These are phyloP conservation scores for Sinocyclocheilus grahami DNA, from an alignment of 2,113 vertebrate genomes.

Conservation along the genomic window DNA sequence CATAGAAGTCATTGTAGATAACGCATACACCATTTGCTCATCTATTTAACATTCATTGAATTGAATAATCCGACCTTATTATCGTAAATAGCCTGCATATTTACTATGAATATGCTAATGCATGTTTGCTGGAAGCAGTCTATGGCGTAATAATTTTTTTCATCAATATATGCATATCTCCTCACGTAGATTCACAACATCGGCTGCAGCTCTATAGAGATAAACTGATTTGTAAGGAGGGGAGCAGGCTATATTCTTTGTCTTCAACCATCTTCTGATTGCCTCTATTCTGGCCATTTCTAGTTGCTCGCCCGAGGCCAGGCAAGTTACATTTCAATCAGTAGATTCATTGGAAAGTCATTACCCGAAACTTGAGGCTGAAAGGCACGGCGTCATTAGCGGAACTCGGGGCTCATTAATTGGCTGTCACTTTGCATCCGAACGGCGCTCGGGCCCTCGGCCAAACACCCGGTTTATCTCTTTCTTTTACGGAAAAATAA, in stretches of 20 bases:
- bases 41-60: slow-evolving; percentile 99
- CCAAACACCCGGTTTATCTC: slow-evolving; percentile 89
- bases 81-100: slow-evolving; percentile 99
- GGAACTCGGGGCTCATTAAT: slow-evolving; percentile 79
- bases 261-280: slow-evolving; percentile 78
- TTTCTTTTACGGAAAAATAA: slow-evolving; percentile 84
- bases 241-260: slow-evolving; percentile 41
- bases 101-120: slow-evolving; percentile 99
- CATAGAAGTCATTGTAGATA: slow-evolving; percentile 92
- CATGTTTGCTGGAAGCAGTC: slow-evolving; percentile 95
- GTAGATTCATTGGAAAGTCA: slow-evolving; percentile 77
- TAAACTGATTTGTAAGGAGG: slow-evolving; percentile 74
- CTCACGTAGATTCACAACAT: slow-evolving; percentile 63
- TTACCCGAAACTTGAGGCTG: slow-evolving; percentile 78
- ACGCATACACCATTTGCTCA: slow-evolving; percentile 82
- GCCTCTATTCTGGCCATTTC: slow-evolving; percentile 76
- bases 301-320: slow-evolving; percentile 81
- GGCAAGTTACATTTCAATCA: slow-evolving; percentile 86
- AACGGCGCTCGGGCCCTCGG: slow-evolving; percentile 82
- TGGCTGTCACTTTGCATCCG: slow-evolving; percentile 86
- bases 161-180: slow-evolving; percentile 69
- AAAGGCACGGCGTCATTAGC: slow-evolving; percentile 47
- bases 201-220: slow-evolving; percentile 65
- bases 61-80: slow-evolving; percentile 99
- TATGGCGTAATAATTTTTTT: slow-evolving; percentile 81